Evolutionary conservation across 2,888 invertebrate genomes (phyloP), one percentile per base, ranked within the genome.

Genomic region (Chironomus tentans): DNA sequence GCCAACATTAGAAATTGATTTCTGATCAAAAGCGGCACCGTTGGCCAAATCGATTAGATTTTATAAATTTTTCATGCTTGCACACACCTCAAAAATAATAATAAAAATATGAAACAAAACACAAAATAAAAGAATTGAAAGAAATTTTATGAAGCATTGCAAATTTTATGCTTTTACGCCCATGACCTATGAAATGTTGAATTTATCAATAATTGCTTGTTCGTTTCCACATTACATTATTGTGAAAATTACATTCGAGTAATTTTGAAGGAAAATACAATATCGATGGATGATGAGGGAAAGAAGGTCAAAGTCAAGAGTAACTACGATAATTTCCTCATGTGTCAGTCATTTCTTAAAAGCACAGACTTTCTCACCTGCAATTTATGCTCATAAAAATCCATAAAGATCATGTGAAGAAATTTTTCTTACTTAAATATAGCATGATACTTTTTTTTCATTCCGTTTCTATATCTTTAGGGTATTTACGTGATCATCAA

Each of bases 241-340:
- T 13, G 65, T 21, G 65, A 24, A 24, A 24, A 65, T 38, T 38
- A 38, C 38, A 38, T 38, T 38, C 38, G 38, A 38, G 38, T 38
- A 38, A 38, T 10, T 38, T 38, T 65, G 62, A 24, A 65, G 62
- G 13, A 24, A 65, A 7, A 62, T 21, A 50, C 2, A 7, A 15
- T 50, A 12, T 50, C 18, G 56, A 56, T 56, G n/a, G 56, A 18
- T 24, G 24, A 21, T 21, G 21, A 24, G 10, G 38, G 65, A 65
- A 65, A 24, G 21, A 70, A 71, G 71, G 71, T 71, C 71, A 71
- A 24, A 71, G 71, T 71, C 50, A 71, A 71, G 71, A 71, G 47
- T 56, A 71, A 24, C 18, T 18, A 56, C 7, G 18, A 18, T 18
- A 56, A 56, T 56, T 56, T 56, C 56, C 56, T 56, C 56, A 56